Evolutionary conservation across 2,797 vertebrate species (phyloP), one percentile per base, ranked within the genome.

Genomic region (Takifugu ocellatus): DNA sequence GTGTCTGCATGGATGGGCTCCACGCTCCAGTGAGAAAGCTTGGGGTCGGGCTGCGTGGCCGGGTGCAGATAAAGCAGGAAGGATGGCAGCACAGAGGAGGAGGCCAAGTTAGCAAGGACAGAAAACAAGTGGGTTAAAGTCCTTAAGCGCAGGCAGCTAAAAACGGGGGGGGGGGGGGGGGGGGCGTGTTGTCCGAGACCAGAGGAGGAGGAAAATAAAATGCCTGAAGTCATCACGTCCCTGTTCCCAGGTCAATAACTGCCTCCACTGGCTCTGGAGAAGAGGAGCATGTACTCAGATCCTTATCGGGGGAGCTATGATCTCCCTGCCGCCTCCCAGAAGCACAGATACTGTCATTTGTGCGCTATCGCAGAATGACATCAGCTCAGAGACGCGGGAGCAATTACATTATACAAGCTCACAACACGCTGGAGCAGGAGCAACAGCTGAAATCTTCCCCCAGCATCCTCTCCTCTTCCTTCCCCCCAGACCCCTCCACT

Each of bases 221-320:
- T 15, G 52, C 74, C 54, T 77, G 70, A 71, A 76, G 77, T 74
- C 61, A 70, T 66, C 61, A 49, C 63, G 81, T 75, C 68, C 74
- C 81, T 67, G 51, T 75, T 71, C 59, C 63, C 66, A 84, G 90
- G 92, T 92, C 88, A 90, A 91, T 92, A 92, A 75, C 79, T 62
- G 79, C 77, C 75, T 65, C 60, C 78, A 76, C 83, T 87, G 79
- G 81, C 89, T 81, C 68, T 78, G 79, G 77, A 87, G 79, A 81
- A 81, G 79, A 55, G 84, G 72, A 79, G 78, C 89, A 88, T 90
- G 85, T 88, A 89, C 87, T 87, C 88, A 89, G 87, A 92, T 92
- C 72, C 84, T 90, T 92, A 94, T 94, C 90, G 87, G 88, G 89
- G 68, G 60, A 88, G 79, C 86, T 81, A 88, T 85, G 80, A 87